Evolutionary conservation across 2,888 invertebrate species (phyloP).

Genomic region (Apantesis nais): DNA sequence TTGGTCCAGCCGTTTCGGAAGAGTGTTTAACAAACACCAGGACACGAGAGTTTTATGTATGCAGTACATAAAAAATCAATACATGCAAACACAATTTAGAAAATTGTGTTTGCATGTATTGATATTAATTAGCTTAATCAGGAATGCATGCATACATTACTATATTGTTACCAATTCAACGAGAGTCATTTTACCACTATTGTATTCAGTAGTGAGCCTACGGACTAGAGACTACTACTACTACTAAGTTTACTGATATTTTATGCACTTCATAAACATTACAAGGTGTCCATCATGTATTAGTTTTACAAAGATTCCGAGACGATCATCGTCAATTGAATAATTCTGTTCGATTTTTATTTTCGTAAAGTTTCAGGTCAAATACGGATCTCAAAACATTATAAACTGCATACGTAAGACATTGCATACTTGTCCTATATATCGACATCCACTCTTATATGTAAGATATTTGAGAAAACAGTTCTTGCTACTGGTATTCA

Average conservation of each 20-base stretch:
- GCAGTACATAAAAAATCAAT: too few relatives aligned
- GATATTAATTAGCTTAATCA: too few relatives aligned
- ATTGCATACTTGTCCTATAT: background rate
- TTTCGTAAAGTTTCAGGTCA: background rate
- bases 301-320: background rate
- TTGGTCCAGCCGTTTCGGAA: too few relatives aligned
- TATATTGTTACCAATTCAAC: background rate
- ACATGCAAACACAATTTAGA: too few relatives aligned
- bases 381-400: background rate
- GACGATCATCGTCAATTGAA: background rate
- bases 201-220: background rate
- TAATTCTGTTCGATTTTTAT: background rate
- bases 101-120: too few relatives aligned
- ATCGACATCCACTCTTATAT: background rate
- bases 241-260: too few relatives aligned
- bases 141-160: background rate
- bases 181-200: background rate
- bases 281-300: background rate
- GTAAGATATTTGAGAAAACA: background rate
- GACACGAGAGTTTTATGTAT: too few relatives aligned
- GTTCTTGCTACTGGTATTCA: background rate
- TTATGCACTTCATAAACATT: too few relatives aligned
- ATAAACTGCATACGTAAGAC: background rate
- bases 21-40: too few relatives aligned
- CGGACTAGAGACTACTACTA: background rate